phyloP scores from a whole-genome alignment of 2,888 invertebrate genomes.

The Cremastinae sp. region DNA sequence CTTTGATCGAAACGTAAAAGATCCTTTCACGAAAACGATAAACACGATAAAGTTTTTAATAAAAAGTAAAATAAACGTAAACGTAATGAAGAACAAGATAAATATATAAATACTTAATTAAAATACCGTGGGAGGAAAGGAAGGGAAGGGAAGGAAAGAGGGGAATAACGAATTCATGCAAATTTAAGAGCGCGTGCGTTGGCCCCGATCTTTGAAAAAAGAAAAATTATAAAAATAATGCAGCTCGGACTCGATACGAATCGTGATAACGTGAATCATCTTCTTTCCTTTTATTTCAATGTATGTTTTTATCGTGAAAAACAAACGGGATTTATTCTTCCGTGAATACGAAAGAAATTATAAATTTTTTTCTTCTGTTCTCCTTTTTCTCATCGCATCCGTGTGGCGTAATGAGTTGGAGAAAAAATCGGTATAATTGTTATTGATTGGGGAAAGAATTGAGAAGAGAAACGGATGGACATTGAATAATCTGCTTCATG shows the following conservation, averaged over 20 bases:
- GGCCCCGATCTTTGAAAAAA: background rate
- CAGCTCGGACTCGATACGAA: constrained; percentile 14
- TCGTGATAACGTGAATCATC: constrained; percentile 17
- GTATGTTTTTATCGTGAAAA: background rate
- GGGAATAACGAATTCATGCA: constrained; percentile 20
- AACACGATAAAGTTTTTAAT: constrained; percentile 33
- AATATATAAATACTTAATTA: constrained; percentile 43
- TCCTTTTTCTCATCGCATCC: constrained; percentile 10
- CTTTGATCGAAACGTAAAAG: constrained; percentile 57
- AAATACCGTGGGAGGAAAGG: constrained; percentile 13
- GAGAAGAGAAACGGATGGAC: constrained; percentile 2
- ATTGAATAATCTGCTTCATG: constrained; percentile 58
- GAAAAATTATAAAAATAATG: background rate
- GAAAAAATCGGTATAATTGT: background rate
- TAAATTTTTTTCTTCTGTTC: constrained; percentile 18
- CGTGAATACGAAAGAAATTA: constrained; percentile 17
- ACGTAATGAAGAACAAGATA: constrained; percentile 15
- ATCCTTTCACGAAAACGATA: constrained; percentile 35
- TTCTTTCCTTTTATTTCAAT: constrained; percentile 7
- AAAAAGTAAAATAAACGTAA: constrained; percentile 19
- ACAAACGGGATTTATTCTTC: constrained; percentile 9
- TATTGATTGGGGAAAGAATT: background rate
- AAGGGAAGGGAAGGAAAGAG: constrained; percentile 27
- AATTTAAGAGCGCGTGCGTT: background rate
- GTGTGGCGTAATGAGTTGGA: background rate